Base-by-base conservation (phyloP, 2,797 vertebrate genomes). In the Sternarchorhynchus goeldii region DNA sequence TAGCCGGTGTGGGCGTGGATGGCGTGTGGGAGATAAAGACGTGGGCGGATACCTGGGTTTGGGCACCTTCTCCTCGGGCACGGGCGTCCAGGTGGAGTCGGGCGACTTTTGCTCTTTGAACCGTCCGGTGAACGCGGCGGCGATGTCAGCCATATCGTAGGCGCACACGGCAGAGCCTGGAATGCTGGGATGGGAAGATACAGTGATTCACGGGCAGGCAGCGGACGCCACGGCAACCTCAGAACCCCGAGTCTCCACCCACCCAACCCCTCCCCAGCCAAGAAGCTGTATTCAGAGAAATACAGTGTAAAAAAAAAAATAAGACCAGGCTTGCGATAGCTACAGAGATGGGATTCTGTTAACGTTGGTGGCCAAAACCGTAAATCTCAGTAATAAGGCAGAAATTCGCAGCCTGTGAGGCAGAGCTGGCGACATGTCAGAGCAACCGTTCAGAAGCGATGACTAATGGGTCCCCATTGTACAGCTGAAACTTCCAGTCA, bases 51-150 rank as follows among this genome's bases (percentile, higher is more conserved):
- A 98, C 98, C 98, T 97, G 85, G 97, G 97, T 81, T 95, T 97
- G 77, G 98, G 97, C 87, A 99, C 96, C 84, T 91, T 93, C 56
- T 99, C 98, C 29, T 99, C 98, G 53, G 98, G 96, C 88, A 99
- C 95, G 56, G 97, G 96, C 1, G 97, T 99, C 97, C 97, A 99
- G 53, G 96, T 98, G 79, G 98, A 98, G 87, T 99, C 97, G 0
- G 96, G 94, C 77, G 96, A 99, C 91, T 99, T 99, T 89, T 99
- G 97, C 80, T 99, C 98, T 88, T 99, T 99, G 93, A 99, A 99
- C 86, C 98, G 95, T 66, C 98, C 96, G 12, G 95, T 97, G 87
- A 99, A 99, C 5, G 97, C 94, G 82, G 86, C 95, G 86, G 96
- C 96, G 79, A 99, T 93, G 79, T 99, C 98, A 25, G 91, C 91